Conservation (phyloP, 2,797 vertebrate species). For the Onychomys leucogaster region DNA sequence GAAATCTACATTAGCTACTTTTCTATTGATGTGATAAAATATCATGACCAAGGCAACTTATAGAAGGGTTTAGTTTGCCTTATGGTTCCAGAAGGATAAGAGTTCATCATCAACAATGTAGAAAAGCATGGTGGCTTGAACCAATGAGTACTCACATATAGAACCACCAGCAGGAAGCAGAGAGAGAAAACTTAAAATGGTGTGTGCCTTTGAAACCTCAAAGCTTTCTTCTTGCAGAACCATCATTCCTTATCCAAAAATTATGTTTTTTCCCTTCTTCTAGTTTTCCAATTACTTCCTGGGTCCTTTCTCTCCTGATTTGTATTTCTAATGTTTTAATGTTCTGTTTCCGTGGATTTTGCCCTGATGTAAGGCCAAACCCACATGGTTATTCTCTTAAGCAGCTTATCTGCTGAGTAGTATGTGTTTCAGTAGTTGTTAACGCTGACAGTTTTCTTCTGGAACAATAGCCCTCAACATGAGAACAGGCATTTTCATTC, state of each 20-base stretch:
- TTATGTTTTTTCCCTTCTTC: neutral
- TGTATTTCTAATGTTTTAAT: neutral
- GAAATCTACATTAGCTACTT: neutral
- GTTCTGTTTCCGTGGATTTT: neutral
- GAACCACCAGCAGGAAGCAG: neutral
- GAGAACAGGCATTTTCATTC: neutral
- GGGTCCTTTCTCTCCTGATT: neutral
- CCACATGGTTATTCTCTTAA: neutral
- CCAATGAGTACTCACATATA: neutral
- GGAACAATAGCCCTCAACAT: neutral
- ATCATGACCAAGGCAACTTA: neutral
- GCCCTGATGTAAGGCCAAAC: neutral
- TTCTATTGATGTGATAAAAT: neutral
- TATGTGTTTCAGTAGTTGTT: neutral
- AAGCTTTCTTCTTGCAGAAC: neutral
- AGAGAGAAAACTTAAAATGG: neutral
- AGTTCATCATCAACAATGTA: neutral
- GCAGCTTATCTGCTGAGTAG: too few species aligned
- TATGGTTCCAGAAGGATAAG: neutral
- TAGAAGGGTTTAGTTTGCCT: neutral
- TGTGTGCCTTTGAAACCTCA: neutral
- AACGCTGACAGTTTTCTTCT: neutral
- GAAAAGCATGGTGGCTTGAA: neutral
- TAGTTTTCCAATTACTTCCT: neutral
- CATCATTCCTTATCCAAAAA: too few species aligned